phyloP scores from a whole-genome alignment of 2,113 vertebrate species.

The Lycocorax pyrrhopterus region DNA sequence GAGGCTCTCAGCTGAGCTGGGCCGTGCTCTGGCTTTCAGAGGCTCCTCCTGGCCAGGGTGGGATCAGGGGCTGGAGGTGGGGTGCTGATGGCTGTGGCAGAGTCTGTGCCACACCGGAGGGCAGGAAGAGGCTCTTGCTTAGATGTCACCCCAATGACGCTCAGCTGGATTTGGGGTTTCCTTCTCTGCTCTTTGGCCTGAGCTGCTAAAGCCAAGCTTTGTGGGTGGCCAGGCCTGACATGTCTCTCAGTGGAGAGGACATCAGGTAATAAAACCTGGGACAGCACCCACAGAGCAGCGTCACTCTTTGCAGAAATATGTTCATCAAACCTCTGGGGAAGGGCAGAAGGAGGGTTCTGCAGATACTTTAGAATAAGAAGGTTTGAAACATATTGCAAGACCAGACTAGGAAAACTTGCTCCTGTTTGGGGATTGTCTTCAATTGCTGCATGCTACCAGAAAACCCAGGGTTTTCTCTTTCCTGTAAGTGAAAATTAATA shows the following conservation, averaged over 20 bases:
- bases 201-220: background rate
- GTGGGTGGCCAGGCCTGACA: background rate
- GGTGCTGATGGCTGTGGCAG: accelerated
- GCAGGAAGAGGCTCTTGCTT: background rate
- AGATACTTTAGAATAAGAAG: background rate
- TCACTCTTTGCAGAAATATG: accelerated
- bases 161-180: background rate
- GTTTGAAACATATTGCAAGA: background rate
- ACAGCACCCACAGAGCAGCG: accelerated
- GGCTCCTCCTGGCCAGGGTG: background rate
- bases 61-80: background rate
- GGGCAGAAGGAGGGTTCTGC: background rate
- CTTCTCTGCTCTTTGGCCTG: background rate
- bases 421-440: background rate
- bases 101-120: background rate
- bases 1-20: conserved; percentile 13
- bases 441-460: accelerated
- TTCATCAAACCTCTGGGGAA: background rate
- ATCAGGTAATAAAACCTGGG: accelerated
- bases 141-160: accelerated
- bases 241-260: background rate
- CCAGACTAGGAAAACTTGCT: background rate
- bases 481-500: background rate
- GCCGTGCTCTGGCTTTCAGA: background rate
- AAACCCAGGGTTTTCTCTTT: background rate